A percentile compares a stretch with the other conserved stretches of the same genome.
Conservation (phyloP, 2,113 vertebrate species). For the Melospiza georgiana region DNA sequence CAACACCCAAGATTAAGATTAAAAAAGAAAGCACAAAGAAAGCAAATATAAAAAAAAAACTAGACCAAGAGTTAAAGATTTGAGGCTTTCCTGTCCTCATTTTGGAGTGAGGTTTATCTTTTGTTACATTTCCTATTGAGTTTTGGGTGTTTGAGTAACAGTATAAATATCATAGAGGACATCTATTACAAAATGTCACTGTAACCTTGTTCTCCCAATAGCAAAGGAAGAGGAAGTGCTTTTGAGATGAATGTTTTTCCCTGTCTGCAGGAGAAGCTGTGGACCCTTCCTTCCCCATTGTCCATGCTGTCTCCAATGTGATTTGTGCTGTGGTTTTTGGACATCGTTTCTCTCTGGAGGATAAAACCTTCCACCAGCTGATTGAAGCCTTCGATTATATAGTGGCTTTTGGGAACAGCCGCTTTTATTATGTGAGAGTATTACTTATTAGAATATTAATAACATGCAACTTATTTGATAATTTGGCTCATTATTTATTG, state of each 20-base stretch:
- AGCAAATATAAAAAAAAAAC: neutral
- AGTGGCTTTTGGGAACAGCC: constrained; percentile 40
- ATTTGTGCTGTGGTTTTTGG: constrained; percentile 63
- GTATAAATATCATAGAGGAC: neutral
- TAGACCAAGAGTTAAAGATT: neutral
- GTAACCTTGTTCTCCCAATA: neutral
- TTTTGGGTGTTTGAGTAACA: neutral
- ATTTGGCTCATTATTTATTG: neutral
- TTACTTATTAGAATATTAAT: neutral
- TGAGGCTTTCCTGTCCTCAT: neutral
- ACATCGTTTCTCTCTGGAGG: constrained; percentile 14
- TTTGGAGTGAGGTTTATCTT: neutral
- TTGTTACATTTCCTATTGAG: neutral
- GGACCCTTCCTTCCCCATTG: constrained; percentile 26
- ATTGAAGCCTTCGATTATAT: neutral
- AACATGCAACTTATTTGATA: neutral
- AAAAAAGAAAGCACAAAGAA: neutral
- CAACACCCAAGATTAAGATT: neutral
- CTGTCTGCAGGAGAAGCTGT: constrained; percentile 53
- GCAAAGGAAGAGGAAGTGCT: neutral
- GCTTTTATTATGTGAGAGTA: neutral
- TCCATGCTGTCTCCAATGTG: constrained; percentile 44
- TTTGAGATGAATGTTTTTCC: neutral
- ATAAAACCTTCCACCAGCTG: constrained; percentile 48
- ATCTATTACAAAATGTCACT: neutral